Percentiles rank a stretch among this genome's conserved stretches.
phyloP scores from a whole-genome alignment of 2,113 vertebrate species.

The Apaloderma vittatum region DNA sequence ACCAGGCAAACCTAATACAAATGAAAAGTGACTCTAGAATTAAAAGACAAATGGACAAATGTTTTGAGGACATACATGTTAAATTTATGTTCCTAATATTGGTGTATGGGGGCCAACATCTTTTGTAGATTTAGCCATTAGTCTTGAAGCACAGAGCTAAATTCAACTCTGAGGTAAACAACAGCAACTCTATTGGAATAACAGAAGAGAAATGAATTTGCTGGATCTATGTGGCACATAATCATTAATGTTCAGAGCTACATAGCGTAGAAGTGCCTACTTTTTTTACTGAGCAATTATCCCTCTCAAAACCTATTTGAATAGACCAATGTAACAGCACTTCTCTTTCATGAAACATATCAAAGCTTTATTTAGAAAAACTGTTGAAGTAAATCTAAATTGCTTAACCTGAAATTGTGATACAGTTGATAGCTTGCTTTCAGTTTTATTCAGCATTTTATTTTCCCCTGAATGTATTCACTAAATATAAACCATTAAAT shows the following conservation, averaged over 20 bases:
- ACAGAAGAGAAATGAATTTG: constrained; percentile 24
- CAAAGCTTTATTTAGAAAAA: constrained; percentile 48
- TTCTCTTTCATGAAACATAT: constrained; percentile 33
- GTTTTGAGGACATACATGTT: neutral
- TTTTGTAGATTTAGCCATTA: neutral
- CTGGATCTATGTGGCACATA: neutral
- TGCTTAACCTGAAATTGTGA: constrained; percentile 51
- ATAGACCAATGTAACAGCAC: constrained; percentile 13
- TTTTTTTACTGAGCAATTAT: neutral
- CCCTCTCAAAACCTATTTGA: constrained; percentile 44
- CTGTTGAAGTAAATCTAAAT: constrained; percentile 47
- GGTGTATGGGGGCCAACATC: neutral
- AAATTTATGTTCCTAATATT: neutral
- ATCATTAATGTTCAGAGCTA: constrained; percentile 37
- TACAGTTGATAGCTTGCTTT: constrained; percentile 37
- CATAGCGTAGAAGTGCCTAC: neutral
- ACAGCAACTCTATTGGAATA: neutral
- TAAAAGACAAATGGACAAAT: neutral
- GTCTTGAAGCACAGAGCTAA: neutral
- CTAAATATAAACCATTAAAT: constrained; percentile 27
- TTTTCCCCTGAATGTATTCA: constrained; percentile 22
- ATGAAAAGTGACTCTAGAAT: neutral
- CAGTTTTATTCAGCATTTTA: constrained; percentile 30
- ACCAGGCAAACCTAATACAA: neutral
- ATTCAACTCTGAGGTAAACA: constrained; percentile 4